Conservation (phyloP, 2,888 invertebrate genomes). For the Clivina fossor region DNA sequence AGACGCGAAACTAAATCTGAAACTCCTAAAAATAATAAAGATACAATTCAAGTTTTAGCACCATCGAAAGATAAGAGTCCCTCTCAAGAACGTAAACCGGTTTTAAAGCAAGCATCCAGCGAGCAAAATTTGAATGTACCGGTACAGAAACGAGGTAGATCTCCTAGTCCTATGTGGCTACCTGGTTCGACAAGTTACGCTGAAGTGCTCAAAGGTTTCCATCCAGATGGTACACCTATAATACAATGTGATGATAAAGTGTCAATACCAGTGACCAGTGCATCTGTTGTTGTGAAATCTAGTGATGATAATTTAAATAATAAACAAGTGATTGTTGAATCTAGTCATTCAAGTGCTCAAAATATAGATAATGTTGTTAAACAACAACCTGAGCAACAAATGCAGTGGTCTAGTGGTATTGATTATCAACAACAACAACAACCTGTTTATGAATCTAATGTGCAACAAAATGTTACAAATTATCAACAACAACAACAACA, state of each 20-base stretch:
- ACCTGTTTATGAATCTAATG: conserved; percentile 20
- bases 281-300: too few species aligned
- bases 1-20: conserved; percentile 50
- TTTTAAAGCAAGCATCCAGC: conserved; percentile 28
- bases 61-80: conserved; percentile 5
- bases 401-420: conserved; percentile 13
- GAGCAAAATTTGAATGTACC: conserved; percentile 19
- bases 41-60: conserved; percentile 19
- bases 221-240: conserved; percentile 25
- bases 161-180: conserved; percentile 72
- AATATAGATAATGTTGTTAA: neutral
- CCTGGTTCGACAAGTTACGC: conserved; percentile 77
- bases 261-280: neutral
- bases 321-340: conserved; percentile 7
- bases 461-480: conserved; percentile 3
- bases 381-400: conserved; percentile 15
- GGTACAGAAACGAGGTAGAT: conserved; percentile 54
- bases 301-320: neutral
- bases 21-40: too few species aligned
- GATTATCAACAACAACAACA: conserved; percentile 40
- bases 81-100: conserved; percentile 17
- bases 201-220: conserved; percentile 66
- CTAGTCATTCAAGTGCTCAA: conserved; percentile 1
- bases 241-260: conserved; percentile 10
- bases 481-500: conserved; percentile 35